Base-by-base conservation (phyloP, 2,888 invertebrate species). In the Periphyllus acericola region DNA sequence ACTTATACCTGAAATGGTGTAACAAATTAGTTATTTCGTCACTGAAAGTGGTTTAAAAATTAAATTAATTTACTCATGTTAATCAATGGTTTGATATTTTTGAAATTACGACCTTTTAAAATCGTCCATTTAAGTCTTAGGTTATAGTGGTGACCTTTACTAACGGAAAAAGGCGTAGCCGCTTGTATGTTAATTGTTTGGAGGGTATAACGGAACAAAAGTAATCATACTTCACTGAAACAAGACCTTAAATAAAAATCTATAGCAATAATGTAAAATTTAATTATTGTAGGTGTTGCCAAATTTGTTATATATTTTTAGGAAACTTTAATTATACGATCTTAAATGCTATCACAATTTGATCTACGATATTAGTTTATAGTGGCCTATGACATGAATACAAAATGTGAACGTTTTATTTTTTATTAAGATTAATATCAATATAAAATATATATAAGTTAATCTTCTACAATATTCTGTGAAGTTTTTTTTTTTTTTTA, bases 71-170 rank as follows among this genome's bases (percentile, higher is more conserved):
- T 84, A 46, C 40, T 76, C 68, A 11, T 78, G 78, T 78, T 85
- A 78, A 85, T 85, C 78, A 85, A 85, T 34, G 25, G n/a, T 21
- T 52, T 78, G 68, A 46, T 71, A 78, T 86, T 71, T 86, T 52
- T 55, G 66, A 71, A 79, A 86, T 71, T 80, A 81, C 55, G 86
- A 87, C 86, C 86, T 87, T 87, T 87, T 74, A 85, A 86, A 78
- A 80, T 78, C 80, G 25, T 40, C 19, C 40, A 55, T 87, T 80
- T 78, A 80, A 80, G 55, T 71, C 79, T 55, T n/a, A n/a, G 25
- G 40, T 25, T 17, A n/a, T n/a, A n/a, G 32, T n/a, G 8, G 80
- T 80, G 86, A 87, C 86, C 86, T 87, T 87, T 87, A 60, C 72
- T 81, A 81, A 84, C 72, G 72, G 46, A 72, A 60, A 87, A 81